Conservation (phyloP, 2,888 invertebrate species). For the Dendrolimus houi region DNA sequence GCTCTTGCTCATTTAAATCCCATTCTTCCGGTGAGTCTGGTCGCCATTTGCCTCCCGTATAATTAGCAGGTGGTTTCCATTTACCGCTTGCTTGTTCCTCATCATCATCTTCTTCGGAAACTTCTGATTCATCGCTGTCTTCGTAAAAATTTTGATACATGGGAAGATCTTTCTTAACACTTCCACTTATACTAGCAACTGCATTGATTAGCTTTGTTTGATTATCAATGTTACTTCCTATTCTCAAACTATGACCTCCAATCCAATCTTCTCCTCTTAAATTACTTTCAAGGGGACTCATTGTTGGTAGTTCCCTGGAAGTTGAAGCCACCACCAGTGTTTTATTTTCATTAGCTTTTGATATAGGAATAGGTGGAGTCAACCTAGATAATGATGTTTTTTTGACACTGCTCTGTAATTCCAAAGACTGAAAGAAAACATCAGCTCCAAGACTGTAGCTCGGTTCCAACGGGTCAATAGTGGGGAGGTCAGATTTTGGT, state of each 20-base stretch:
- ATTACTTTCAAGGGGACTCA: conserved; percentile 59
- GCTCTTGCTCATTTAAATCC: conserved; percentile 68
- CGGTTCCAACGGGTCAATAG: conserved; percentile 57
- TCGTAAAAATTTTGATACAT: conserved; percentile 56
- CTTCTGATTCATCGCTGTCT: conserved; percentile 76
- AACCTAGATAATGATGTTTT: conserved; percentile 70
- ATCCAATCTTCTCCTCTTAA: conserved; percentile 78
- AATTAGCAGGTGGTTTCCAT: conserved; percentile 81
- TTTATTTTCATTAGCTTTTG: conserved; percentile 48
- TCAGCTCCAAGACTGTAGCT: conserved; percentile 84
- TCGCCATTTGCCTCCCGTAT: conserved; percentile 67
- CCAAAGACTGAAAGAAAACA: conserved; percentile 90
- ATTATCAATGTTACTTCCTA: conserved; percentile 73
- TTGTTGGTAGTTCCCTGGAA: conserved; percentile 47
- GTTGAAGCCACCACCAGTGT: conserved; percentile 42
- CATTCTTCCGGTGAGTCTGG: conserved; percentile 73
- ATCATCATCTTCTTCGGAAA: conserved; percentile 76
- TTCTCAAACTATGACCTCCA: conserved; percentile 74
- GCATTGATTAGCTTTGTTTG: conserved; percentile 80
- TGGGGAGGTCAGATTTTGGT: conserved; percentile 39
- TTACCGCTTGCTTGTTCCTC: conserved; percentile 79
- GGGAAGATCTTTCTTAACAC: conserved; percentile 68
- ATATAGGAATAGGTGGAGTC: conserved; percentile 55
- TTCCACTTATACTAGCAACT: conserved; percentile 78
- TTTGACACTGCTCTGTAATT: conserved; percentile 84